Evolutionary conservation across 2,888 invertebrate genomes (phyloP).

Genomic region (Camptogramma bilineatum): DNA sequence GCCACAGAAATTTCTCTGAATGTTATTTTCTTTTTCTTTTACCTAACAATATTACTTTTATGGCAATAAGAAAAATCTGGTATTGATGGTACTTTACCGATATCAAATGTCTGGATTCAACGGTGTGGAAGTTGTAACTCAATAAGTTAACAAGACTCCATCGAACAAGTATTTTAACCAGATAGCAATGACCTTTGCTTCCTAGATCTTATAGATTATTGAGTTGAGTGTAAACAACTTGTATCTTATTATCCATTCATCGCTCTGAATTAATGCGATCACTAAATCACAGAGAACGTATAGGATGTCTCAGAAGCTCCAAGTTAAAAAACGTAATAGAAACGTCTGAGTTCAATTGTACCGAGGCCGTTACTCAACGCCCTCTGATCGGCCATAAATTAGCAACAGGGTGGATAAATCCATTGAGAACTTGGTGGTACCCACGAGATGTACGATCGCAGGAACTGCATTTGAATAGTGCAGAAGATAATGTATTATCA

Average conservation of each 20-base stretch:
- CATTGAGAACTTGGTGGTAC: conserved; percentile 65
- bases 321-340: conserved; percentile 27
- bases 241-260: background rate
- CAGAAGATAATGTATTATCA: conserved; percentile 56
- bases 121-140: background rate
- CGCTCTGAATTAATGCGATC: background rate
- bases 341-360: conserved; percentile 45
- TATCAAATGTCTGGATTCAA: background rate
- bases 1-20: conserved; percentile 17
- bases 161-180: background rate
- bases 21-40: conserved; percentile 9
- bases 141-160: background rate
- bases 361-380: conserved; percentile 67
- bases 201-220: background rate
- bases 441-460: conserved; percentile 64
- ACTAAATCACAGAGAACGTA: background rate
- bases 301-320: conserved; percentile 7
- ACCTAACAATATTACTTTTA: conserved; percentile 12
- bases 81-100: background rate
- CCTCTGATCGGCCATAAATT: conserved; percentile 75
- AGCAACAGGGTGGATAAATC: conserved; percentile 68
- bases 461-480: conserved; percentile 68
- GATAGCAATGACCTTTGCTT: background rate
- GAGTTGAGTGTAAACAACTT: background rate
- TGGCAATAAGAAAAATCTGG: conserved; percentile 17